phyloP scores from a whole-genome alignment of 2,888 invertebrate species.

The Yponomeuta plumbellus region DNA sequence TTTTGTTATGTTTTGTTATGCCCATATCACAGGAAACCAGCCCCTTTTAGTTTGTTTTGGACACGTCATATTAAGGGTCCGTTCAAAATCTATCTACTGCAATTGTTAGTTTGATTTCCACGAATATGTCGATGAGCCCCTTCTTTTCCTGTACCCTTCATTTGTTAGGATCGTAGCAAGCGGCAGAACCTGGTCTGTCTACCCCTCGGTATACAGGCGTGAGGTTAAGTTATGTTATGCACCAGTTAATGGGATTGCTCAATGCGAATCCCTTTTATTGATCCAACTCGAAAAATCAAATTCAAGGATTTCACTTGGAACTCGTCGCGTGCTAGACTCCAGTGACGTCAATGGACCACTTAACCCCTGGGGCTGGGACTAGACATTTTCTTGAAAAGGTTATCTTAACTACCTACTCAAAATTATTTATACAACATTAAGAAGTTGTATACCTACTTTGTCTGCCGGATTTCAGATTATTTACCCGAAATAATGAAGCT shows the following conservation, averaged over 20 bases:
- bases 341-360: neutral
- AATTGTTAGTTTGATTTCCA: too few species aligned
- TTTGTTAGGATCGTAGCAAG: too few species aligned
- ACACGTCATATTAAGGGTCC: too few species aligned
- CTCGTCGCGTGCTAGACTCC: neutral
- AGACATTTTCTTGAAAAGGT: neutral
- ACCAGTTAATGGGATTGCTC: neutral
- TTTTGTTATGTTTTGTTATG: too few species aligned
- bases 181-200: too few species aligned
- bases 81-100: too few species aligned
- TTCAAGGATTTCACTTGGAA: neutral
- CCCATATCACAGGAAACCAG: too few species aligned
- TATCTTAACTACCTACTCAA: neutral
- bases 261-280: neutral
- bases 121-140: too few species aligned
- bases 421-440: neutral
- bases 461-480: neutral
- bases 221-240: neutral
- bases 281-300: neutral
- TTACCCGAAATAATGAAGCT: neutral
- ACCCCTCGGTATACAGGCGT: too few species aligned
- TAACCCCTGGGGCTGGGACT: neutral
- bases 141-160: too few species aligned
- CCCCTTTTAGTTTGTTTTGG: too few species aligned
- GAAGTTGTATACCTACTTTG: neutral